Base-by-base conservation (phyloP, 1,140 invertebrate species). In the Muscidifurax raptorellus region DNA sequence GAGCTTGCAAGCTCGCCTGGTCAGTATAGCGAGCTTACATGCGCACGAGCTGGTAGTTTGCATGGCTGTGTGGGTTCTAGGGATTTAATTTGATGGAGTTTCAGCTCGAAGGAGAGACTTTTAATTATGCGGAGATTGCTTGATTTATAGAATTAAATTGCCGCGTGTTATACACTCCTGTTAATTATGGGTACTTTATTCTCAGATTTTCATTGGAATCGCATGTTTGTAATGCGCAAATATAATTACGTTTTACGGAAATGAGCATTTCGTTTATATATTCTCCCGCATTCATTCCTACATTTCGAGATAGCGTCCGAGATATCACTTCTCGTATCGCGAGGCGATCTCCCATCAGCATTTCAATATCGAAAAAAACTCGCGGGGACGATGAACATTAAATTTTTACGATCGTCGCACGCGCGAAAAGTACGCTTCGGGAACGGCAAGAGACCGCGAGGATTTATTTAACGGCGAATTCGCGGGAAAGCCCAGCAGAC, bases 381-480 rank as follows among this genome's bases (percentile, higher is more conserved):
- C 6, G 18, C 52, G 18, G 18, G 18, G 22, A 22, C 47, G 47
- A 52, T 52, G 40, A 59, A 32, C 30, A 64, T 84, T 66, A 80
- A 82, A 82, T 28, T 74, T 79, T 83, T 80, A 81, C 25, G 52
- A 80, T 72, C 67, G 15, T 86, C 79, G 44, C 30, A 72, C 47
- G 67, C 28, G 40, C 27, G 71, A 69, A 47, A 59, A 74, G 36
- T 82, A n/a, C 28, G 15, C 59, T 71, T 28, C 36, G 10, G 44
- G 64, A 66, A 79, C 80, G 71, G 22, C 5, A n/a, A 0, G 52
- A 6, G 10, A 6, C 32, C 52, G 1, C 44, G 52, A 59, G 75
- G 76, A 83, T 80, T 87, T 86, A 86, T 86, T 87, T 87, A 87
- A 64, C 74, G 76, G 47, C 85, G 81, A 88, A 87, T 18, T 52